Percentiles rank a stretch among this genome's conserved stretches.
Conservation (phyloP, 2,888 invertebrate species). For the Lypha dubia region DNA sequence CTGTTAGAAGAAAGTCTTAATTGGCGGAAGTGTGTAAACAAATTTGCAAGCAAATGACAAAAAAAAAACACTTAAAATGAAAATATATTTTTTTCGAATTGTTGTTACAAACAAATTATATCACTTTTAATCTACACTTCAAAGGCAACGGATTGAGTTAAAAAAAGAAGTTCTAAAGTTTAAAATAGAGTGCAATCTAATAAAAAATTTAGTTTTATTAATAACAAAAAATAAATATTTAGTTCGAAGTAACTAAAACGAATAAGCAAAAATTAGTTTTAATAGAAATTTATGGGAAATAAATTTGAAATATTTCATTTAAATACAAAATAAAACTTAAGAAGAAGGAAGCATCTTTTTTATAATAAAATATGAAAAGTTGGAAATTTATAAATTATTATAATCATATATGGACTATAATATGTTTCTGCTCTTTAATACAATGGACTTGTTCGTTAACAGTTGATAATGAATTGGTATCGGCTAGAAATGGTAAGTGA, state of each 20-base stretch:
- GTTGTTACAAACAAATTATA: constrained; percentile 12
- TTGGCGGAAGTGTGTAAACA: constrained; percentile 59
- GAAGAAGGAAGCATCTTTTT: constrained; percentile 22
- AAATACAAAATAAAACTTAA: constrained; percentile 11
- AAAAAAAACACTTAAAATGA: constrained; percentile 55
- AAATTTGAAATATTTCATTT: constrained; percentile 36
- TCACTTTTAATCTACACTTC: constrained; percentile 66
- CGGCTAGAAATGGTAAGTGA: constrained; percentile 82
- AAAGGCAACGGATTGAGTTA: constrained; percentile 58
- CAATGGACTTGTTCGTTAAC: constrained; percentile 74
- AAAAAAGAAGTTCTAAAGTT: neutral
- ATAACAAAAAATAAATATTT: too few species aligned
- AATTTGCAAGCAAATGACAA: constrained; percentile 48
- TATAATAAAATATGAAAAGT: constrained; percentile 49
- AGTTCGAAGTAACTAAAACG: neutral
- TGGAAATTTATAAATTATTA: constrained; percentile 60
- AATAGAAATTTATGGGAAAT: neutral
- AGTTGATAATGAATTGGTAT: constrained; percentile 83
- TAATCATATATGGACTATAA: constrained; percentile 55
- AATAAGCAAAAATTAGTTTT: neutral
- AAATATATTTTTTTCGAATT: constrained; percentile 41
- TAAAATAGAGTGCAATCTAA: neutral
- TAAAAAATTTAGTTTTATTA: neutral
- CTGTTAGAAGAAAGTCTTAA: constrained; percentile 57
- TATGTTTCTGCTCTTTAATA: constrained; percentile 30